Conservation (phyloP, 2,113 vertebrate species). For the Oreochromis aureus region DNA sequence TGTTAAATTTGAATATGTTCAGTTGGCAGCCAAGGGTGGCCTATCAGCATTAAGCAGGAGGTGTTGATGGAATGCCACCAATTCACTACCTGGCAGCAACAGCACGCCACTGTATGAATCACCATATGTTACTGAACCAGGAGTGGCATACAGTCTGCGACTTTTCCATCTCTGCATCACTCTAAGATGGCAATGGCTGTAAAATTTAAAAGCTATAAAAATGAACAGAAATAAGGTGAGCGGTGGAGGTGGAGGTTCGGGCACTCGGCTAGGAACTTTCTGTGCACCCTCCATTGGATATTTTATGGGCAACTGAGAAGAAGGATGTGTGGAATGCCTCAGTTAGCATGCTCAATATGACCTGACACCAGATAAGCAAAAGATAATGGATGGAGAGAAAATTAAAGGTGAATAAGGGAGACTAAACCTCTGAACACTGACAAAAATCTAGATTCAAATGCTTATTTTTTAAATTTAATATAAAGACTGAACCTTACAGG, state of each 20-base stretch:
- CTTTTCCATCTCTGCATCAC: neutral
- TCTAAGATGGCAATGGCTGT: neutral
- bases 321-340: neutral
- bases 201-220: neutral
- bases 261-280: neutral
- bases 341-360: fast-evolving
- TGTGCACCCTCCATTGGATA: neutral
- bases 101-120: neutral
- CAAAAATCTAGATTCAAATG: neutral
- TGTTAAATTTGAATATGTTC: neutral
- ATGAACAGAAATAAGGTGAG: neutral
- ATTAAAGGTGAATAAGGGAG: neutral
- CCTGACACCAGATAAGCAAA: neutral
- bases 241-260: neutral
- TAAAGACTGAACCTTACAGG: neutral
- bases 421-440: neutral
- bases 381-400: neutral
- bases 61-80: neutral
- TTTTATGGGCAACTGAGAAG: neutral
- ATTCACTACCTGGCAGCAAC: neutral
- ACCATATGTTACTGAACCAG: neutral
- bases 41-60: neutral
- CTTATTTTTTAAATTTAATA: fast-evolving
- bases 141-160: neutral
- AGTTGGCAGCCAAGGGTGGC: neutral